Percentiles rank a stretch among this genome's conserved stretches.
Evolutionary conservation across 1,140 invertebrate genomes (phyloP).

Genomic region (Megalopta genalis): DNA sequence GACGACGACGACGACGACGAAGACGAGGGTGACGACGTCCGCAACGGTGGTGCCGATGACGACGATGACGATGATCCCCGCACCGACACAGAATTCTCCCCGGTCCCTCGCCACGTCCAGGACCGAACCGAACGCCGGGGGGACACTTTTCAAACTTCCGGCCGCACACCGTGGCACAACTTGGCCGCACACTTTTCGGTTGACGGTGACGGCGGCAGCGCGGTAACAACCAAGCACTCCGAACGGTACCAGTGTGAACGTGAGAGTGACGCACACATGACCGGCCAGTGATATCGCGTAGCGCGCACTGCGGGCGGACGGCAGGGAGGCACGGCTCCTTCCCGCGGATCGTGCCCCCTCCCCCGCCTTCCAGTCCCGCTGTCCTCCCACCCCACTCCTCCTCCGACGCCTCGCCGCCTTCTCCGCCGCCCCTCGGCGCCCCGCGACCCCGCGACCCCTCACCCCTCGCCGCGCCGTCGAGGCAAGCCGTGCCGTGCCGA

Average conservation of each 20-base stretch:
- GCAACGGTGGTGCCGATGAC: neutral
- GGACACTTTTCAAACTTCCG: constrained; percentile 55
- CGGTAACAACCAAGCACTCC: constrained; percentile 59
- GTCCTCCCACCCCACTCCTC: constrained; percentile 29
- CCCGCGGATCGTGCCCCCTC: constrained; percentile 54
- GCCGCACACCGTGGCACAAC: constrained; percentile 37
- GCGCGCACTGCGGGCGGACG: constrained; percentile 76
- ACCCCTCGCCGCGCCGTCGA: neutral
- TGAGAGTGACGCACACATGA: constrained; percentile 74
- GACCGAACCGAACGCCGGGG: constrained; percentile 25
- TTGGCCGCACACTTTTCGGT: constrained; percentile 46
- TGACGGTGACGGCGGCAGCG: constrained; percentile 49
- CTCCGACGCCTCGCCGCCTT: neutral
- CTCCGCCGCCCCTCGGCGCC: constrained; percentile 15
- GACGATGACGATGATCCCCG: constrained; percentile 15
- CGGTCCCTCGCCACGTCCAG: constrained; percentile 35
- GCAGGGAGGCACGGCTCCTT: constrained; percentile 66
- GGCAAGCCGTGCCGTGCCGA: neutral
- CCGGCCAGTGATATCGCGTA: constrained; percentile 78
- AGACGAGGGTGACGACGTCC: neutral
- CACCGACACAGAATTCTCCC: constrained; percentile 21
- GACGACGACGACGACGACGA: neutral
- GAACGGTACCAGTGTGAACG: constrained; percentile 63
- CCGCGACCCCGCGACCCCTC: neutral
- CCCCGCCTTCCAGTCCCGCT: constrained; percentile 9